Evolutionary conservation across 1,140 invertebrate species (phyloP), one percentile per base, ranked within the genome.

Genomic region (Drosophila murphyi): DNA sequence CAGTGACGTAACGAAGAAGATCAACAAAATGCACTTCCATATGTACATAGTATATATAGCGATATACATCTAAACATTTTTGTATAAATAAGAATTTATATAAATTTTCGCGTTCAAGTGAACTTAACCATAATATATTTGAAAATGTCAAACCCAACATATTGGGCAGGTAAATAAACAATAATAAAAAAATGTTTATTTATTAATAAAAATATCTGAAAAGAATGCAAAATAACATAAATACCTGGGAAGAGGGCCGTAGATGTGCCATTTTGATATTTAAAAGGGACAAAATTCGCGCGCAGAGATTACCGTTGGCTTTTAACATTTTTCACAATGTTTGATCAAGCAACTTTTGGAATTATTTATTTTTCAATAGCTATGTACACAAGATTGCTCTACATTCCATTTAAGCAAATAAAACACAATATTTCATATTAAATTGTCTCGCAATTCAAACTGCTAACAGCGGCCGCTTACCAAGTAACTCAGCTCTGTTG

Each of bases 11-110:
- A 61, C 45, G 6, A 6, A 41, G 31, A 34, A 55, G 7, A 54
- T 55, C 7, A 48, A 48, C 43, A 29, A 61, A 43, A 50, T 73
- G 51, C 37, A 56, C 45, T 74, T 74, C 72, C 57, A 74, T 37
- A 50, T 74, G 72, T 74, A 74, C 51, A 74, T 74, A 74, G 10
- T 32, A 64, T 43, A 72, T 8, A 68, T 65, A 56, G 7, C 10
- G 10, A 12, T 6, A 37, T 63, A 56, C n/a, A 41, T 52, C 43
- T 6, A 37, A 55, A 56, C n/a, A 41, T 52, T 50, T 56, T 34
- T 61, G 34, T 69, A 62, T 51, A 51, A 29, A 52, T 28, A 60
- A 70, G 51, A 51, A 62, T 74, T 74, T 51, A 70, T 70, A 74
- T 48, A 62, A 57, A 41, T 5, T 51, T 61, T 70, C 56, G 45